Base-by-base conservation (phyloP, 1,140 invertebrate species). In the Eulimnadia texana region DNA sequence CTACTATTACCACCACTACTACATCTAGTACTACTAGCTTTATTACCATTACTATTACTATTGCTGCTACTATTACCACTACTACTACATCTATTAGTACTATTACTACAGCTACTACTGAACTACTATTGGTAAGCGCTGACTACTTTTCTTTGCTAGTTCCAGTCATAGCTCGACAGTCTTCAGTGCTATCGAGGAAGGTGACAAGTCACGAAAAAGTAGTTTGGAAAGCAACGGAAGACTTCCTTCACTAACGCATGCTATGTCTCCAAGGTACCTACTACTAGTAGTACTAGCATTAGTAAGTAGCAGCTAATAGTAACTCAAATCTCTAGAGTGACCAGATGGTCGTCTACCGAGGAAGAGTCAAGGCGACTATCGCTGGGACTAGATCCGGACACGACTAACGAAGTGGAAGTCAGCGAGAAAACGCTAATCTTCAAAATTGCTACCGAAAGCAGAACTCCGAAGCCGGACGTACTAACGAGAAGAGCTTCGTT, bases 371-470 rank as follows among this genome's bases (percentile, higher is more conserved):
- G n/a, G 13, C 23, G 33, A 9, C 19, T 19, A 63, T 78, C 79
- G 0, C 50, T 61, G 28, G 60, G 60, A 25, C 33, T 61, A n/a
- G 60, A 61, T 54, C 51, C 60, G n/a, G 82, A 82, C 66, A 84
- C 82, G 1, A 83, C 82, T 9, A 86, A 83, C 16, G 84, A 87
- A 71, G 85, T 85, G 1, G 84, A 85, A 66, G 78, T 86, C 55
- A 84, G 83, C 55, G 85, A 87, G 67, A 84, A 84, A 68, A 80
- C 85, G 1, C 76, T 85, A 0, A 86, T 85, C 67, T 71, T 72
- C 61, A 72, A 72, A 60, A 72, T 72, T 62, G 68, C 84, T 11
- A 86, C 84, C 0, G 83, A 85, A 67, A 77, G 79, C 58, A 73
- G 60, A 20, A 50, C 60, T 50, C 53, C 50, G 50, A 25, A 20